Evolutionary conservation across 1,140 invertebrate genomes (phyloP).

Genomic region (Paraescarpia echinospica): DNA sequence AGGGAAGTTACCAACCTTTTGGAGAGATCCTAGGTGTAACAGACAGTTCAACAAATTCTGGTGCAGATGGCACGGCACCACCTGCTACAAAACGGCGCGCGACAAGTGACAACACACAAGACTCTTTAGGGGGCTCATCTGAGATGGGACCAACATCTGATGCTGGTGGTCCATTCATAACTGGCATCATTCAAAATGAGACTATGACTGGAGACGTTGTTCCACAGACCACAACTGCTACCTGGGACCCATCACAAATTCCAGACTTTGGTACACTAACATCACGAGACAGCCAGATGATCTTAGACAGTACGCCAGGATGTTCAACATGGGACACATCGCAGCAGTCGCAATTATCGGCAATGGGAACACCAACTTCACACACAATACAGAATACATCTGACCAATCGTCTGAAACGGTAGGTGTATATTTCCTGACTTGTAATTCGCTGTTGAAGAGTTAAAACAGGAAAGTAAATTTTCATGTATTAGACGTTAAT

Average conservation of each 20-base stretch:
- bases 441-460: no score
- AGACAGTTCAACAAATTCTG: neutral
- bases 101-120: neutral
- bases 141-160: neutral
- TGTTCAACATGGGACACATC: neutral
- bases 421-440: neutral
- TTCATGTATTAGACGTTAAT: no score
- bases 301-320: neutral
- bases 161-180: neutral
- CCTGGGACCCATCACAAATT: neutral
- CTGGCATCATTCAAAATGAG: neutral
- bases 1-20: neutral
- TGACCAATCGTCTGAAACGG: neutral
- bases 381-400: neutral
- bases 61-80: constrained; percentile 2
- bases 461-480: no score
- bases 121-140: neutral
- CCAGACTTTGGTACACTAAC: neutral
- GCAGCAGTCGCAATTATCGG: neutral
- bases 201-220: neutral
- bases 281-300: neutral
- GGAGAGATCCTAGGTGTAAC: neutral
- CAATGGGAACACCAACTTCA: neutral
- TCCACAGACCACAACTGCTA: neutral
- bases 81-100: neutral